Evolutionary conservation across 2,113 vertebrate species (phyloP).

Genomic region (Ariopsis seemanni): DNA sequence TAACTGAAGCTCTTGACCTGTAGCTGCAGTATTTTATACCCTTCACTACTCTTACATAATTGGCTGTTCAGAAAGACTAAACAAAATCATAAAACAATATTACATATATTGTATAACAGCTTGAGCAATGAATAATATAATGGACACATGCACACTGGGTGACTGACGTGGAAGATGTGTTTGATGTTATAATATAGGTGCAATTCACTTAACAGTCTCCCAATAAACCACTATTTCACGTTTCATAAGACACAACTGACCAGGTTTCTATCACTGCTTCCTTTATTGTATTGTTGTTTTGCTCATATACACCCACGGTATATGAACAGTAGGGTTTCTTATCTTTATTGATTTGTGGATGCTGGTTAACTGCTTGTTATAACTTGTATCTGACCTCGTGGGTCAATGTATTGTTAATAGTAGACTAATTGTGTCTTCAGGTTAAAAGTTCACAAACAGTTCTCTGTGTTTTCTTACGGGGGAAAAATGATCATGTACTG

Average conservation of each 20-base stretch:
- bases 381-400: no score
- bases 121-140: not conserved
- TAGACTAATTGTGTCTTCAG: no score
- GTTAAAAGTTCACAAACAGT: no score
- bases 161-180: not conserved
- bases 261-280: not conserved
- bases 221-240: not conserved
- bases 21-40: no score
- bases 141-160: not conserved
- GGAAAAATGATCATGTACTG: no score
- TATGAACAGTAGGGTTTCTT: not conserved
- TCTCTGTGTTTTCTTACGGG: no score
- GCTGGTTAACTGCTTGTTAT: no score
- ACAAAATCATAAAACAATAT: not conserved
- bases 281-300: not conserved
- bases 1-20: no score
- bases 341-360: no score
- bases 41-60: no score
- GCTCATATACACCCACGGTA: not conserved
- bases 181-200: not conserved
- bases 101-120: not conserved
- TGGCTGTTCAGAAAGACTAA: not conserved
- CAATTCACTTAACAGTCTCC: not conserved
- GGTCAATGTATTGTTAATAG: no score
- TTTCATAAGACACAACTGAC: not conserved